Base-by-base conservation (phyloP, 2,888 invertebrate genomes). In the Hymenopus coronatus region DNA sequence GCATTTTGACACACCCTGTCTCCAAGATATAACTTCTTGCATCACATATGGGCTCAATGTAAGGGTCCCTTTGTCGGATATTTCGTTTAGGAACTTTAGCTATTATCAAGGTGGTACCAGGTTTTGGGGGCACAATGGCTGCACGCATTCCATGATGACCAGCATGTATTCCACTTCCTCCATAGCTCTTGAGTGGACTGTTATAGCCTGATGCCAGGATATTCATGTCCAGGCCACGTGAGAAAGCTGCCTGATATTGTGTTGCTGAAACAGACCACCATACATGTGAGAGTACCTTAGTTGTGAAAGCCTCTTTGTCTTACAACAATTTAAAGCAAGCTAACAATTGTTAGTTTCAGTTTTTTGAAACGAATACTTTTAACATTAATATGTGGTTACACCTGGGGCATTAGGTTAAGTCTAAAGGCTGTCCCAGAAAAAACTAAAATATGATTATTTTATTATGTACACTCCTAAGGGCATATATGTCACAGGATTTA, bases 101-200 rank as follows among this genome's bases (percentile, higher is more conserved):
- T 27, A 89, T 8, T n/a, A 89, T 83, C 4, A 86, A 33, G 1
- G 46, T 46, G 1, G 85, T 89, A 0, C 30, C 83, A 28, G 28
- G 9, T 27, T 20, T 15, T 6, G 46, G 28, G 0, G 94, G 93
- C 94, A 94, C 94, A 1, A 93, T 92, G 90, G 94, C 94, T 33
- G 93, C 90, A 27, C 94, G 90, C 0, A 94, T 93, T 0, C 95
- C 95, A 1, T 93, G 93, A 90, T 92, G 92, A 0, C 96, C 96
- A 0, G 95, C 94, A 92, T 95, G 97, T 88, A 97, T 96, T n/a
- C 97, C 97, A 15, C 96, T 96, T 6, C 97, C 98, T 70, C 96
- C 95, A 91, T 94, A 95, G 3, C 96, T 96, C 0, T 93, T 92
- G 0, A 89, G 89, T 0, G 96, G 96, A 84, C 94, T 93, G 92